phyloP scores from a whole-genome alignment of 2,113 vertebrate species.

The Rutilus rutilus region DNA sequence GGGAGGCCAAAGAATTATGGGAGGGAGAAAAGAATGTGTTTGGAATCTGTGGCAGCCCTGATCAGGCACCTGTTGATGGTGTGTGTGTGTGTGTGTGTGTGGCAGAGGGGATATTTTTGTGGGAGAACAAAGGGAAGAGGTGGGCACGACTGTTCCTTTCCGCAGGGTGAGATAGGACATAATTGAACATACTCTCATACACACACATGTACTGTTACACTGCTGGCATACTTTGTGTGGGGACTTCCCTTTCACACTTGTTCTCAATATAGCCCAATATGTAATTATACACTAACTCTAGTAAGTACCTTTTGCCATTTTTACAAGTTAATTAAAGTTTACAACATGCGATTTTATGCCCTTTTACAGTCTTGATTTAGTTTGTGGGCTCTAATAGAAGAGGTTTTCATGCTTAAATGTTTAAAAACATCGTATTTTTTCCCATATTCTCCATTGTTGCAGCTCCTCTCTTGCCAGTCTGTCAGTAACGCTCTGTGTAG shows the following conservation, averaged over 20 bases:
- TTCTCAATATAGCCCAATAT: conserved; percentile 14
- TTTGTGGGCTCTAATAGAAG: too few relatives aligned
- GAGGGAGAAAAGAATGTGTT: conserved; percentile 72
- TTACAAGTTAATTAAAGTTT: too few relatives aligned
- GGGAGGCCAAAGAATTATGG: conserved; percentile 48
- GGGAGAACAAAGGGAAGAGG: conserved; percentile 56
- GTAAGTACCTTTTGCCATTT: too few relatives aligned
- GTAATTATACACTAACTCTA: background rate
- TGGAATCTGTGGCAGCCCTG: conserved; percentile 66
- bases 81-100: conserved; percentile 1
- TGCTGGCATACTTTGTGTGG: background rate
- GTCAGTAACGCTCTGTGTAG: too few relatives aligned
- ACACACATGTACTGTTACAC: background rate
- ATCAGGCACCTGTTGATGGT: conserved; percentile 76
- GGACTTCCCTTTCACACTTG: conserved; percentile 28
- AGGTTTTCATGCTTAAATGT: too few relatives aligned
- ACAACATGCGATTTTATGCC: too few relatives aligned
- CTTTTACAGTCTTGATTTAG: too few relatives aligned
- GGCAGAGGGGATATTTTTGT: conserved; percentile 73
- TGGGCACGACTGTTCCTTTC: conserved; percentile 46
- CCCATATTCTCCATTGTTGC: too few relatives aligned
- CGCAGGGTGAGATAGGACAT: conserved; percentile 37
- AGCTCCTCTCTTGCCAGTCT: too few relatives aligned
- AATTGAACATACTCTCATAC: background rate
- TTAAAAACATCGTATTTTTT: too few relatives aligned